These are phyloP conservation scores for Galleria mellonella DNA, from an alignment of 1,140 invertebrate genomes.

Conservation along the genomic window DNA sequence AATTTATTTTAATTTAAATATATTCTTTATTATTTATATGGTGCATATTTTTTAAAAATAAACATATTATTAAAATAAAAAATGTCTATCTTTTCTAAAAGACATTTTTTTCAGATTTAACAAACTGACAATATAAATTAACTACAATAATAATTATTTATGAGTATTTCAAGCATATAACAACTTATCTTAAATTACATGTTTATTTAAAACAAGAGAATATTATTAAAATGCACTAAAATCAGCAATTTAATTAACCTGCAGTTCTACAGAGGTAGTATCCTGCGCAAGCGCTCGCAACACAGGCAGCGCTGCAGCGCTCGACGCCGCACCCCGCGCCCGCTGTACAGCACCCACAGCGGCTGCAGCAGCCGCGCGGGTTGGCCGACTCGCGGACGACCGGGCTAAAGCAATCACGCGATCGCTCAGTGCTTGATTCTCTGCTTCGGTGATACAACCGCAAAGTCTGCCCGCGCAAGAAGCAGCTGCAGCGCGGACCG, in stretches of 20 bases:
- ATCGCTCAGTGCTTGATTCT: slow-evolving; percentile 44
- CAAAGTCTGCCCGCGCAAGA: slow-evolving; percentile 80
- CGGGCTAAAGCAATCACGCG: slow-evolving; percentile 37
- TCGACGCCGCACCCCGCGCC: slow-evolving; percentile 49
- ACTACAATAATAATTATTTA: too few species aligned
- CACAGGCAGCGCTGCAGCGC: slow-evolving; percentile 82
- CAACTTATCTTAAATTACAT: too few species aligned
- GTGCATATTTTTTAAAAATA: too few species aligned
- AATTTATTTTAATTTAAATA: too few species aligned
- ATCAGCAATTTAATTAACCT: slow-evolving; percentile 76
- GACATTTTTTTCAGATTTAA: too few species aligned
- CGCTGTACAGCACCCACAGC: slow-evolving; percentile 78
- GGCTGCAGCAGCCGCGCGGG: slow-evolving; percentile 75
- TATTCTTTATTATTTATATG: too few species aligned
- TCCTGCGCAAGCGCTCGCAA: slow-evolving; percentile 96
- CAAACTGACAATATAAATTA: too few species aligned
- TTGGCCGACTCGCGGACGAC: slow-evolving; percentile 17
- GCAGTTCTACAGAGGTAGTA: slow-evolving; percentile 89
- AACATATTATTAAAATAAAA: too few species aligned
- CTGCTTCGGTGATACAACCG: slow-evolving; percentile 40
- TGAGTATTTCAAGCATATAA: too few species aligned
- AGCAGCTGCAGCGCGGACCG: slow-evolving; percentile 92
- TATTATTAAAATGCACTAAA: too few species aligned
- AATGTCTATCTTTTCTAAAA: too few species aligned
- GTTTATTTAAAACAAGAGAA: too few species aligned